Conservation (phyloP, 2,797 vertebrate genomes). For the Leucoraja ocellata region DNA sequence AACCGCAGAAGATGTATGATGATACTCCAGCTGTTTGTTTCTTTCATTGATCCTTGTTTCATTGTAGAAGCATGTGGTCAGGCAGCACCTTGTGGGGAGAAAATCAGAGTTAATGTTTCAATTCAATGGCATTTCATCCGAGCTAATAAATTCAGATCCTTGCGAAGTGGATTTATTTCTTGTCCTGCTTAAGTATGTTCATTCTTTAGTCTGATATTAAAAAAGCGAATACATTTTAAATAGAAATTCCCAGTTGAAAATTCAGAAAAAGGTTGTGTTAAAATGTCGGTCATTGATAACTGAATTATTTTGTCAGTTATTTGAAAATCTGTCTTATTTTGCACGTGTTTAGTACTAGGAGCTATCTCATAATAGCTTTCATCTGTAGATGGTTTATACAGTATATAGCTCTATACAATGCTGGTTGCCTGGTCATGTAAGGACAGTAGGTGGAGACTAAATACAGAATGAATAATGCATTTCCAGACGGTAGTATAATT, state of each 20-base stretch:
- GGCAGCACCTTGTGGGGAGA: too few relatives aligned
- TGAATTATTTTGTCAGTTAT: not conserved
- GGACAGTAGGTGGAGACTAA: constrained; percentile 11
- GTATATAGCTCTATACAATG: not conserved
- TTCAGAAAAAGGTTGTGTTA: not conserved
- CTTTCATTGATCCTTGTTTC: too few relatives aligned
- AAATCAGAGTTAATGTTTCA: too few relatives aligned
- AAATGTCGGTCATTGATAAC: not conserved
- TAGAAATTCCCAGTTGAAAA: not conserved
- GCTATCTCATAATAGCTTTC: not conserved
- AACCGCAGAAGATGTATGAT: too few relatives aligned
- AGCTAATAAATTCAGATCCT: too few relatives aligned
- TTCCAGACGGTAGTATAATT: not conserved
- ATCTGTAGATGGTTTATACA: not conserved
- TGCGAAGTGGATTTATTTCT: not conserved
- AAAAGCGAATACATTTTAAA: not conserved
- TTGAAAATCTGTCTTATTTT: not conserved
- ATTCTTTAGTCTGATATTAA: not conserved
- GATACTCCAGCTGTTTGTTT: too few relatives aligned
- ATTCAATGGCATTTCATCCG: too few relatives aligned
- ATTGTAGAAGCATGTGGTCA: too few relatives aligned
- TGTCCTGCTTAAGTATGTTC: not conserved
- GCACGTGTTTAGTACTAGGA: not conserved
- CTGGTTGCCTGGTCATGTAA: constrained; percentile 5
- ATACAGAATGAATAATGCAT: not conserved